Conservation (phyloP, 2,888 invertebrate species). For the Sarcophaga caerulescens region DNA sequence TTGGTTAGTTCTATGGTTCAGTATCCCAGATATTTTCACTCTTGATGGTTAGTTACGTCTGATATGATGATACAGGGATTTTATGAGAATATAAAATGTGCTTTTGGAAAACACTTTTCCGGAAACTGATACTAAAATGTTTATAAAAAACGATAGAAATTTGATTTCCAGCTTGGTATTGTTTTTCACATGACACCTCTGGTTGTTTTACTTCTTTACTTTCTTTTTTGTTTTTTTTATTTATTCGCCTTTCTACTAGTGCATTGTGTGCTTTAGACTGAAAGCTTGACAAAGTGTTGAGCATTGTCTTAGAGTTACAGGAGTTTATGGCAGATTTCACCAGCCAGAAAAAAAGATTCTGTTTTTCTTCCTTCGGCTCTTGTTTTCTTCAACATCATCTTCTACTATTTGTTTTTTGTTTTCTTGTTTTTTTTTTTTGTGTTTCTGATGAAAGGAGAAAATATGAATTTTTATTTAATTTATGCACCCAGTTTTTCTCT, state of each 20-base stretch:
- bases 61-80: too few species aligned
- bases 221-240: neutral
- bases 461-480: constrained; percentile 58
- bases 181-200: too few species aligned
- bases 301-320: constrained; percentile 41
- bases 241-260: neutral
- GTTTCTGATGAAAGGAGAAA: neutral
- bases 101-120: too few species aligned
- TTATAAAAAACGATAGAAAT: too few species aligned
- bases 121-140: too few species aligned
- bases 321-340: constrained; percentile 44
- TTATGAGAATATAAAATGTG: too few species aligned
- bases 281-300: constrained; percentile 62
- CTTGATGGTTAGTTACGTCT: too few species aligned
- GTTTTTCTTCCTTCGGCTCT: neutral
- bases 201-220: neutral
- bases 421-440: neutral
- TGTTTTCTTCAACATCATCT: neutral
- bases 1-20: too few species aligned
- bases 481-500: constrained; percentile 38
- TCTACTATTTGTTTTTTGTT: neutral
- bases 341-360: neutral
- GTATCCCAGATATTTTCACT: too few species aligned
- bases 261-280: constrained; percentile 1
- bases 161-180: too few species aligned